Conservation (phyloP, 2,797 vertebrate species). For the Tapera naevia region DNA sequence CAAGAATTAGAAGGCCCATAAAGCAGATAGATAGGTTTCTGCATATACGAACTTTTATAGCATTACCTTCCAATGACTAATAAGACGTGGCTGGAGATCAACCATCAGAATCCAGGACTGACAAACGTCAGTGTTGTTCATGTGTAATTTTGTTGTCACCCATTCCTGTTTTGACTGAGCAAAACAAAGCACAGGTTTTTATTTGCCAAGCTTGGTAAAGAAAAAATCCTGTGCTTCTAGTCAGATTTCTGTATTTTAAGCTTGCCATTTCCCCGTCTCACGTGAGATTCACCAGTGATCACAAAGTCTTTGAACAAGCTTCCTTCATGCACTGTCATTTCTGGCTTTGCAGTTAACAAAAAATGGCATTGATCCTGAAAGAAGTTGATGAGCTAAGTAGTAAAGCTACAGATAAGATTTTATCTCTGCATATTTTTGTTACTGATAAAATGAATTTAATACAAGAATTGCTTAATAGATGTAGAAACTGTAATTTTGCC, state of each 20-base stretch:
- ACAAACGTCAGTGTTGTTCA: background rate
- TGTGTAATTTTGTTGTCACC: background rate
- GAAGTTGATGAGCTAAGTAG: background rate
- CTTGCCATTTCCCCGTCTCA: background rate
- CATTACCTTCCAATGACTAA: background rate
- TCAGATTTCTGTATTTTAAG: background rate
- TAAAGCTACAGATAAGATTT: background rate
- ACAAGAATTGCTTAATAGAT: background rate
- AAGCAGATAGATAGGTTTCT: background rate
- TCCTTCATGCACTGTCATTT: background rate
- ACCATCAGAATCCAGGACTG: background rate
- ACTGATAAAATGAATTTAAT: background rate
- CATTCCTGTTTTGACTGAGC: background rate
- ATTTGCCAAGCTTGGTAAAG: fast-evolving
- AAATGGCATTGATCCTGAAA: background rate
- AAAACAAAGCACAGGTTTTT: background rate
- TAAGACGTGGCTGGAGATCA: background rate
- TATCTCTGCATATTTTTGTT: background rate
- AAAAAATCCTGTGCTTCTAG: background rate
- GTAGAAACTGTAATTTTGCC: background rate
- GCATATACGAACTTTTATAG: background rate
- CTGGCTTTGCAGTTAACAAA: background rate
- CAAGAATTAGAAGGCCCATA: background rate
- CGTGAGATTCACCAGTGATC: background rate
- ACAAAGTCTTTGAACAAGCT: background rate